Evolutionary conservation across 2,888 invertebrate species (phyloP).

Genomic region (Notodonta ziczac): DNA sequence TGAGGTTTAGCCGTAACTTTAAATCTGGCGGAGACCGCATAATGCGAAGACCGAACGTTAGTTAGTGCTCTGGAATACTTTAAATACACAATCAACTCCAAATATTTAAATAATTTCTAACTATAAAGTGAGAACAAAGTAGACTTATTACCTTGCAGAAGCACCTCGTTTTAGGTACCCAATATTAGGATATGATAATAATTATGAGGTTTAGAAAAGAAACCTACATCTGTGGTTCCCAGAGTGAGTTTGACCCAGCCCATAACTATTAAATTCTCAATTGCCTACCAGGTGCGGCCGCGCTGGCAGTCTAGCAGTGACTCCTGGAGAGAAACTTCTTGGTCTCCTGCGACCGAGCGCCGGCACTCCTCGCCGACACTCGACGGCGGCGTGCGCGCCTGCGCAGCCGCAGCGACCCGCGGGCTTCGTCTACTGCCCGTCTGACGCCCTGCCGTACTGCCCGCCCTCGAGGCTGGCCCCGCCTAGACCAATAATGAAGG

Average conservation of each 20-base stretch:
- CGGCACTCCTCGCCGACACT: slow-evolving; percentile 77
- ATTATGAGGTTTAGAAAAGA: too few relatives aligned
- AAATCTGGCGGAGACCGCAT: not conserved
- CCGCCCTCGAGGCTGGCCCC: slow-evolving; percentile 76
- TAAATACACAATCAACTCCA: too few relatives aligned
- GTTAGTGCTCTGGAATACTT: too few relatives aligned
- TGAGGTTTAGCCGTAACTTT: not conserved
- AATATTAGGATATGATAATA: too few relatives aligned
- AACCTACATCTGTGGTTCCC: too few relatives aligned
- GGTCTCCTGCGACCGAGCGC: slow-evolving; percentile 79
- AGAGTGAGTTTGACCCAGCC: too few relatives aligned
- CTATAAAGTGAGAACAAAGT: too few relatives aligned
- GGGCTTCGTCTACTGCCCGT: slow-evolving; percentile 80
- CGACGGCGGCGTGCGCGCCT: slow-evolving; percentile 71
- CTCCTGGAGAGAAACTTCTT: slow-evolving; percentile 81
- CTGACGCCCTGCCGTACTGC: slow-evolving; percentile 80
- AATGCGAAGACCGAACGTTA: not conserved
- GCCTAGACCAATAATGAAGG: slow-evolving; percentile 56
- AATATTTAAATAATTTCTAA: too few relatives aligned
- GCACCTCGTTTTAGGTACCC: too few relatives aligned
- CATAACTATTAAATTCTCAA: not conserved
- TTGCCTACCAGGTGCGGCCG: slow-evolving; percentile 66
- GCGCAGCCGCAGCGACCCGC: slow-evolving; percentile 55
- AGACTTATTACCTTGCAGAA: too few relatives aligned
- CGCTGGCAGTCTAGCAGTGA: slow-evolving; percentile 79